These are phyloP conservation scores for Pollachius pollachius DNA, from an alignment of 2,113 vertebrate species.

Conservation along the genomic window DNA sequence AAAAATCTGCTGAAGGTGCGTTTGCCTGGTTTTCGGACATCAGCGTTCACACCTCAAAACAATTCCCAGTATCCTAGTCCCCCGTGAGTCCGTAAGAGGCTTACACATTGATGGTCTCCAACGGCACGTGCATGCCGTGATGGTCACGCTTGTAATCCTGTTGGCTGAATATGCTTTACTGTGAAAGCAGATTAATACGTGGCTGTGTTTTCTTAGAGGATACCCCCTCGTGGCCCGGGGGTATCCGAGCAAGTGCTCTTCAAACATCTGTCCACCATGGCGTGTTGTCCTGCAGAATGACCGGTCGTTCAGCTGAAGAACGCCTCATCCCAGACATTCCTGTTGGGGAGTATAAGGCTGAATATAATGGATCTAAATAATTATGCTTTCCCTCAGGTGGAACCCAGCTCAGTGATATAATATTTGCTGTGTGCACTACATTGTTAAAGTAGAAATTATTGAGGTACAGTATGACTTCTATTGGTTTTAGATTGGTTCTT, in stretches of 20 bases:
- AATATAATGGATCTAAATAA: too few species aligned
- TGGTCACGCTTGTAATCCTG: constrained; percentile 74
- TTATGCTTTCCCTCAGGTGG: too few species aligned
- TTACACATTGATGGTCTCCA: constrained; percentile 64
- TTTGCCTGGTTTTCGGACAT: constrained; percentile 31
- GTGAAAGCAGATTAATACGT: constrained; percentile 72
- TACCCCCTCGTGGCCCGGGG: constrained; percentile 48
- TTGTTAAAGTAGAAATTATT: too few species aligned
- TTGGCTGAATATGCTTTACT: constrained; percentile 71
- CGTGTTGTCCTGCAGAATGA: constrained; percentile 30
- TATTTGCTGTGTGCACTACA: too few species aligned
- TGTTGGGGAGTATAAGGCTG: too few species aligned
- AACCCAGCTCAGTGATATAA: too few species aligned
- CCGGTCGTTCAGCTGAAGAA: too few species aligned
- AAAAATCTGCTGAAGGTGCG: constrained; percentile 40
- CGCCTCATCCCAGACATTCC: too few species aligned
- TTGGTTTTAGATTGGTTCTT: too few species aligned
- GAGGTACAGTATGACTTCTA: too few species aligned
- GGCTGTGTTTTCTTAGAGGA: constrained; percentile 65
- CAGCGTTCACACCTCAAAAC: constrained; percentile 47
- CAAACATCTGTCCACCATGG: constrained; percentile 52
- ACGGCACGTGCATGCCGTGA: constrained; percentile 60
- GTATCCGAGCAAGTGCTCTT: constrained; percentile 48
- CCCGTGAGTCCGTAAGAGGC: constrained; percentile 62
- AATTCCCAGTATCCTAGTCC: constrained; percentile 47